These are phyloP conservation scores for Tolypeutes matacus DNA, from an alignment of 2,797 vertebrate species.

Conservation along the genomic window DNA sequence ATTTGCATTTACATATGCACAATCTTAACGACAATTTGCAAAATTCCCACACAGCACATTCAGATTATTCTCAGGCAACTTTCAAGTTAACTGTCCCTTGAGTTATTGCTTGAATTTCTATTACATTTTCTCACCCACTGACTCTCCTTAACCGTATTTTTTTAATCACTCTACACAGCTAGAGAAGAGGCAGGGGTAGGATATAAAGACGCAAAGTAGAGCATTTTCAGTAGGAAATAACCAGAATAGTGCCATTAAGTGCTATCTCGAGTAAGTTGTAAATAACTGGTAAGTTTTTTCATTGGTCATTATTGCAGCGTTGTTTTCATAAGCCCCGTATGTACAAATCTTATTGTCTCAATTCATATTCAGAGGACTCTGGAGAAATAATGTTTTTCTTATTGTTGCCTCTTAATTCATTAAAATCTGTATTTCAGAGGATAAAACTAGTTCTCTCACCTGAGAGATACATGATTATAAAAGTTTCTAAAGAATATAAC, in stretches of 20 bases:
- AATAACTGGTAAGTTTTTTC: slow-evolving; percentile 6
- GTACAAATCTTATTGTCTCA: slow-evolving; percentile 47
- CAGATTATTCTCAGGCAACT: not conserved
- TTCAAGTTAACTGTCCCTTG: slow-evolving; percentile 19
- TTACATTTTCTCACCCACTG: slow-evolving; percentile 13
- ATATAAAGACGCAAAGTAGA: not conserved
- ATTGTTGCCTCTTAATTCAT: slow-evolving; percentile 54
- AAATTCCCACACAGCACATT: slow-evolving; percentile 14
- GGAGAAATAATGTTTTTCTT: slow-evolving; percentile 70
- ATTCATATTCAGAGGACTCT: slow-evolving; percentile 45
- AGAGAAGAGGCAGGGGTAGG: not conserved
- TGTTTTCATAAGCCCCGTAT: slow-evolving; percentile 31
- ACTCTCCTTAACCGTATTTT: not conserved
- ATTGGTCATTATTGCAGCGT: slow-evolving; percentile 42
- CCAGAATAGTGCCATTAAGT: not conserved
- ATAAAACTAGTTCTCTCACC: slow-evolving; percentile 58
- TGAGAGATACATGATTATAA: slow-evolving; percentile 47
- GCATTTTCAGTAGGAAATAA: slow-evolving; percentile 36
- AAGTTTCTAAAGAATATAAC: slow-evolving; percentile 24
- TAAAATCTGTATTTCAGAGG: slow-evolving; percentile 64
- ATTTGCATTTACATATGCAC: not conserved
- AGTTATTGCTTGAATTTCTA: slow-evolving; percentile 18
- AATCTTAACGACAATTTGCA: slow-evolving; percentile 43
- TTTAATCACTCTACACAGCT: not conserved
- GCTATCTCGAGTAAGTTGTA: not conserved